phyloP scores from a whole-genome alignment of 2,113 vertebrate species.

The Hymenochirus boettgeri region DNA sequence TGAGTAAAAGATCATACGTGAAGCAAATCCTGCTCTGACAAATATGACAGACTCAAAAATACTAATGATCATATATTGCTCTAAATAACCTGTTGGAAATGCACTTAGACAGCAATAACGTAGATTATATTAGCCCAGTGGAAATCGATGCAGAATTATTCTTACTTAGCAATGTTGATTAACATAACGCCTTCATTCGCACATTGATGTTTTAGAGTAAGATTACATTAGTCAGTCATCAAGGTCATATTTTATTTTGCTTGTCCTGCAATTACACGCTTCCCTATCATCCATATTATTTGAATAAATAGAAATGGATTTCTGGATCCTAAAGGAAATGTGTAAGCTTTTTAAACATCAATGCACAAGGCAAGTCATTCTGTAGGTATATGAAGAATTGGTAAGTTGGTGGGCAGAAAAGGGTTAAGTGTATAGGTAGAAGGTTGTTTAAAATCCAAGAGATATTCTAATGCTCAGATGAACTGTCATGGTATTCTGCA shows the following conservation, averaged over 20 bases:
- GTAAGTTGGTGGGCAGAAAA: too few species aligned
- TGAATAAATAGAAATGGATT: constrained; percentile 6
- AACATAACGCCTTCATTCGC: not conserved
- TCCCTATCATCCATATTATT: constrained; percentile 13
- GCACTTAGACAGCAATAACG: not conserved
- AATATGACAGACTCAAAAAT: constrained; percentile 12
- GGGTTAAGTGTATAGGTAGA: too few species aligned
- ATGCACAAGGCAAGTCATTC: too few species aligned
- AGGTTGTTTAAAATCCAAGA: too few species aligned
- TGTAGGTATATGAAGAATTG: too few species aligned
- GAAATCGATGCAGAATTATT: not conserved
- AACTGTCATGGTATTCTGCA: too few species aligned
- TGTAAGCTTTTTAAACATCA: too few species aligned
- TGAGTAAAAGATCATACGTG: constrained; percentile 3
- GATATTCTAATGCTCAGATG: too few species aligned
- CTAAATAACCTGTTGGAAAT: too few species aligned
- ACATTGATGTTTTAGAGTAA: not conserved
- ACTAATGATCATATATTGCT: not conserved
- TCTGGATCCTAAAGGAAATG: not conserved
- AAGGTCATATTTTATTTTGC: not conserved
- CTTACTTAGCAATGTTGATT: not conserved
- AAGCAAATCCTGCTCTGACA: constrained; percentile 5
- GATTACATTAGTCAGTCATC: not conserved
- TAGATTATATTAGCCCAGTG: not conserved
- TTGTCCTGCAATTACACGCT: not conserved